Evolutionary conservation across 2,113 vertebrate species (phyloP).

Genomic region (Prochilodus magdalenae): DNA sequence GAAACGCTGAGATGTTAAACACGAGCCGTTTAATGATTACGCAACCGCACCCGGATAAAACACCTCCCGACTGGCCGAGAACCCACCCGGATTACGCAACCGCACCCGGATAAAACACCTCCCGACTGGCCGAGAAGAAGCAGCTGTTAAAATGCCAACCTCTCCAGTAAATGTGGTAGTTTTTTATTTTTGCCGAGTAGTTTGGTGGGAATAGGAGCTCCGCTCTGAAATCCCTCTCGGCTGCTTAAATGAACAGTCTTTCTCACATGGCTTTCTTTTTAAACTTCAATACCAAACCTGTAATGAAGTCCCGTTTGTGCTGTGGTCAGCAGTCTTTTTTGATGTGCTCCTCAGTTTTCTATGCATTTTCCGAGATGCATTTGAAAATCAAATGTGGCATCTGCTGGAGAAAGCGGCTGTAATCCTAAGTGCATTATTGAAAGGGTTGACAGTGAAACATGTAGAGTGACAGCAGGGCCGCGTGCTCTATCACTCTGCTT

Average conservation of each 20-base stretch:
- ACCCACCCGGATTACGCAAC: no score
- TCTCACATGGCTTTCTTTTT: not conserved
- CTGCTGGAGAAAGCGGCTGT: conserved; percentile 41
- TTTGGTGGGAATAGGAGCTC: not conserved
- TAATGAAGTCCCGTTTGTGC: conserved; percentile 24
- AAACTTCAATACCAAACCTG: conserved; percentile 1
- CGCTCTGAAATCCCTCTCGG: not conserved
- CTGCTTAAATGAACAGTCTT: not conserved
- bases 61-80: not conserved
- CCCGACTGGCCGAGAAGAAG: not conserved
- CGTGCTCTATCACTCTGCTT: conserved; percentile 32
- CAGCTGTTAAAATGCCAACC: not conserved
- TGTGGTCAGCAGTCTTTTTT: conserved; percentile 34
- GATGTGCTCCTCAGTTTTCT: conserved; percentile 29
- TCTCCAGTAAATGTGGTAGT: not conserved
- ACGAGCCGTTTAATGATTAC: no score
- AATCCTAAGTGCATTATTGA: conserved; percentile 54
- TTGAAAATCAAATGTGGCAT: conserved; percentile 55
- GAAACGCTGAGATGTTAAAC: not conserved
- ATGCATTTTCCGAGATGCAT: conserved; percentile 39
- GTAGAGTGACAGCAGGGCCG: conserved; percentile 28
- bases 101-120: not conserved
- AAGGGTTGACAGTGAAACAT: conserved; percentile 39
- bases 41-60: not conserved
- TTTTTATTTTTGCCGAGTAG: not conserved